Conservation (phyloP, 2,797 vertebrate species). For the Anguilla megastoma region DNA sequence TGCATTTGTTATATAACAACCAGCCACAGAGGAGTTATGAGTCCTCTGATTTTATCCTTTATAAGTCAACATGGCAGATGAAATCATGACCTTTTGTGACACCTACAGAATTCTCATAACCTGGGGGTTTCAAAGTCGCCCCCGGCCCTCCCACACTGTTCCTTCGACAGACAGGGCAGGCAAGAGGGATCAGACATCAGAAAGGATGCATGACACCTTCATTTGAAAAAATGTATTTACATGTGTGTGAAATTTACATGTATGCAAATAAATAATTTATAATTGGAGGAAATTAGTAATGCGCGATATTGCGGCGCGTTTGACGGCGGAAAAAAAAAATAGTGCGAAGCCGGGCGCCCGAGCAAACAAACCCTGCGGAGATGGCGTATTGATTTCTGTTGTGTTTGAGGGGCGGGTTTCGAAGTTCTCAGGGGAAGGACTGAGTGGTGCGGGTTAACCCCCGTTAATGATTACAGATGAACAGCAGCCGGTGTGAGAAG, state of each 20-base stretch:
- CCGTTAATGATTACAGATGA: slow-evolving; percentile 12
- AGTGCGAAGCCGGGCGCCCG: slow-evolving; percentile 29
- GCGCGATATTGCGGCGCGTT: neutral
- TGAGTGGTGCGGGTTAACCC: slow-evolving; percentile 32
- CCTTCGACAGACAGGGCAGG: neutral
- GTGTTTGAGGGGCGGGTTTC: neutral
- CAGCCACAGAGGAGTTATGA: neutral
- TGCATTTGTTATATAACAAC: neutral
- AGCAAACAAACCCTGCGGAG: neutral
- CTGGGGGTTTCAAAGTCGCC: neutral
- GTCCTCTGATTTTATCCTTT: neutral
- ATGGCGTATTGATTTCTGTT: neutral
- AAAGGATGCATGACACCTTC: neutral
- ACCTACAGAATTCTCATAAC: neutral
- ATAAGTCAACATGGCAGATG: neutral
- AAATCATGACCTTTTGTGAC: neutral
- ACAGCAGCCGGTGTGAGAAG: slow-evolving; percentile 25
- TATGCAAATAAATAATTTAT: too few relatives aligned
- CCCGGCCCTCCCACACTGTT: neutral
- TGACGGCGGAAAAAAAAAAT: slow-evolving; percentile 41
- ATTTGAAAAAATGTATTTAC: neutral
- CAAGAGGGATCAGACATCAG: neutral
- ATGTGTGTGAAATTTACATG: neutral
- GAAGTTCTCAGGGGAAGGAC: slow-evolving; percentile 22
- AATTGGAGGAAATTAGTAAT: neutral